Evolutionary conservation across 2,797 vertebrate genomes (phyloP), one percentile per base, ranked within the genome.

Genomic region (Ammospiza maritima): DNA sequence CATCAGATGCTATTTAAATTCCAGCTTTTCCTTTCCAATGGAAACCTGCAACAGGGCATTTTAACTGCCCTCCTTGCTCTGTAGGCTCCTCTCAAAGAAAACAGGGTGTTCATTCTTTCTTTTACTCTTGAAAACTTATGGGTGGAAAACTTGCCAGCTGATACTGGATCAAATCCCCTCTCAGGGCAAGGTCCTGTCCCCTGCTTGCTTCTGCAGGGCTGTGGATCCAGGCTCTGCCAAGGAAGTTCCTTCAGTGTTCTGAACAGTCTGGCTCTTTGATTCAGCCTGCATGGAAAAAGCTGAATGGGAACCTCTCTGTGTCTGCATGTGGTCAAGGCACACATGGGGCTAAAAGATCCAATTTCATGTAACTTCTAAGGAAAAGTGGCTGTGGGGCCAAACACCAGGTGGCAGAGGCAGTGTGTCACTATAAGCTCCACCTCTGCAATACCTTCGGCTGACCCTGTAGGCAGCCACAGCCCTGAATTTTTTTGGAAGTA

Each of bases 361-460:
- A 11, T 29, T 53, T 36, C 25, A 61, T 60, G 11, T 42, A 38
- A 48, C 10, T 78, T 47, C 20, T 4, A 34, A 44, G 30, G 42
- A 75, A 48, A 44, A 34, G 12, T 34, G 53, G 21, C 34, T 42
- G 40, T 54, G 16, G 42, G 16, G 8, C 27, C 17, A 10, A 21
- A 29, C 14, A 34, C 34, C 21, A 67, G 50, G 10, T 22, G 27
- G 30, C 25, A 50, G 29, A 22, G 27, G 36, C 14, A 54, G n/a
- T 0, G 4, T 16, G 4, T 9, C 26, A 6, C 36, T 12, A 0
- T 4, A 26, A 44, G 3, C 47, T n/a, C 54, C 50, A n/a, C 42
- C 60, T 20, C 14, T 44, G 58, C 75, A 29, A 14, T 1, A 25
- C 65, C 34, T 57, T 2, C 3, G 0, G 22, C 53, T 77, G 30